Evolutionary conservation across 2,113 vertebrate genomes (phyloP).

Genomic region (Elgaria multicarinata): DNA sequence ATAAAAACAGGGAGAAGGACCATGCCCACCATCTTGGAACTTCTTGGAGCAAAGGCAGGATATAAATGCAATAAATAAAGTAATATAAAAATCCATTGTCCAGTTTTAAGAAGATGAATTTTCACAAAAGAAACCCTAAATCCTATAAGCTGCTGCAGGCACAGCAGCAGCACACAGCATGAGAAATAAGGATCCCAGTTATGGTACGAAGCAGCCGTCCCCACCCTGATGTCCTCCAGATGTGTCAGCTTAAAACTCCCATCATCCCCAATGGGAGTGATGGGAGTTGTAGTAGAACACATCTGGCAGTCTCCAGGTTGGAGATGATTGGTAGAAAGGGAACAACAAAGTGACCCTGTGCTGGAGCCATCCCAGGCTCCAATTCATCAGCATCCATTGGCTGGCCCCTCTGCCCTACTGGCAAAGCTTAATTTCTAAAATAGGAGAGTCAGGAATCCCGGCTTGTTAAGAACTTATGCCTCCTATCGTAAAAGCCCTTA

Average conservation of each 20-base stretch:
- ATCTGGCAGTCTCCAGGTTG: too few relatives aligned
- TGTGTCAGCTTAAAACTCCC: background rate
- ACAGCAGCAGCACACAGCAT: background rate
- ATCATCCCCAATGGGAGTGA: background rate
- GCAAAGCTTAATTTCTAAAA: background rate
- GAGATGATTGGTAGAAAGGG: background rate
- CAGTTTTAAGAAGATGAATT: slow-evolving; percentile 36
- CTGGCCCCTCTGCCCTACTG: too few relatives aligned
- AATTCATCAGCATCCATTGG: background rate
- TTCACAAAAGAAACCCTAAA: background rate
- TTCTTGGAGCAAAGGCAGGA: background rate
- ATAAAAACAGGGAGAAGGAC: background rate
- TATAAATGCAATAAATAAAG: background rate
- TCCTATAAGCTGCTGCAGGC: background rate
- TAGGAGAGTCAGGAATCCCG: background rate
- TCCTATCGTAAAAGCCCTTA: background rate
- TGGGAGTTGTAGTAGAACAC: background rate
- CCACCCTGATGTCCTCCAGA: background rate
- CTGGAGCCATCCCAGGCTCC: background rate
- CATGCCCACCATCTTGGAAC: background rate
- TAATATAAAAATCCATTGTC: slow-evolving; percentile 22
- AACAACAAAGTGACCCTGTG: background rate
- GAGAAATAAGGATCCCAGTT: background rate
- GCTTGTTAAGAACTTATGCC: background rate
- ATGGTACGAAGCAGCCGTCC: background rate